Conservation (phyloP, 2,888 invertebrate species). For the Eretmocerus hayati region DNA sequence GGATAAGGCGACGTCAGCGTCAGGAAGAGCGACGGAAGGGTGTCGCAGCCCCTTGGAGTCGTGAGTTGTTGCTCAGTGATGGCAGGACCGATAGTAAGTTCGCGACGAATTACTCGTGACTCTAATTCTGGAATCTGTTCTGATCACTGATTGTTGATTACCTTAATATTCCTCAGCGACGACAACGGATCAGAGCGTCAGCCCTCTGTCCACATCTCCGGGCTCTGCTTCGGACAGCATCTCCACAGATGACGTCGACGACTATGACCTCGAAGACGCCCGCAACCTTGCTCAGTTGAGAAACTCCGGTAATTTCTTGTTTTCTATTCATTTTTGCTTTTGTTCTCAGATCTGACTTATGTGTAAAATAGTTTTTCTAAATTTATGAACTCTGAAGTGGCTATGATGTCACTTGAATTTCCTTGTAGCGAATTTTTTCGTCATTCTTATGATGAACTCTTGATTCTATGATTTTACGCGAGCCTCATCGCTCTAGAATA, state of each 20-base stretch:
- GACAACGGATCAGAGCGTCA: conserved; percentile 52
- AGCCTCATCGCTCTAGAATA: too few relatives aligned
- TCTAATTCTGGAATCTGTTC: too few relatives aligned
- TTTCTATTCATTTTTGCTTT: too few relatives aligned
- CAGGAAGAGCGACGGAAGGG: conserved; percentile 45
- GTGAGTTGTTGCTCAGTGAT: conserved; percentile 48
- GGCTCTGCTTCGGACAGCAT: conserved; percentile 47
- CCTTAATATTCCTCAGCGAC: conserved; percentile 44
- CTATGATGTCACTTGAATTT: too few relatives aligned
- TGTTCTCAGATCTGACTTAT: too few relatives aligned
- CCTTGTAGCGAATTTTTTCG: too few relatives aligned
- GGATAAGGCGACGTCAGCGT: conserved; percentile 53
- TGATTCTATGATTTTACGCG: too few relatives aligned
- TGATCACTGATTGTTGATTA: background rate
- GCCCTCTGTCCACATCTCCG: conserved; percentile 50
- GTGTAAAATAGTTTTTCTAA: too few relatives aligned
- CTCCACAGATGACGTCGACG: conserved; percentile 52
- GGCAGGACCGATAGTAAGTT: conserved; percentile 50
- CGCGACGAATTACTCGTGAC: too few relatives aligned
- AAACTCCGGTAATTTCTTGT: conserved; percentile 30
- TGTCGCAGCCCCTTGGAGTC: conserved; percentile 31
- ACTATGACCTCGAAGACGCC: conserved; percentile 49
- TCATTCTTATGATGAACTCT: too few relatives aligned
- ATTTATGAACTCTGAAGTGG: too few relatives aligned
- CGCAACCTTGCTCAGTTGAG: conserved; percentile 46